phyloP scores from a whole-genome alignment of 1,140 invertebrate species.

The Neodiprion virginianus region DNA sequence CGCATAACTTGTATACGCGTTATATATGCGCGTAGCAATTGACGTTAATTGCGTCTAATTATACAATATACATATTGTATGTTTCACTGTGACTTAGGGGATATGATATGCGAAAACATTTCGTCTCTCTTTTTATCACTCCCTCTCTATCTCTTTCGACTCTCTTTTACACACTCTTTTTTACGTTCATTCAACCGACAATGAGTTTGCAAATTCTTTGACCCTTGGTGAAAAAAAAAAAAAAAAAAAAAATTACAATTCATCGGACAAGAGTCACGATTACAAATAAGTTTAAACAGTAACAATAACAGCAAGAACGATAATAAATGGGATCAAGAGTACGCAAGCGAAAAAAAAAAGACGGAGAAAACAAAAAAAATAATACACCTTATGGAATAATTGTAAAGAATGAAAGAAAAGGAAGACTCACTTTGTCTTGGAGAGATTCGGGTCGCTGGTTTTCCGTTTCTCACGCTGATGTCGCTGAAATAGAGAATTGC shows the following conservation, averaged over 20 bases:
- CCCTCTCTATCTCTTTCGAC: too few species aligned
- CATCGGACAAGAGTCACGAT: too few species aligned
- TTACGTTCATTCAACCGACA: too few species aligned
- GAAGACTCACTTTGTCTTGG: conserved; percentile 70
- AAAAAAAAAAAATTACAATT: too few species aligned
- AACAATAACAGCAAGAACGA: too few species aligned
- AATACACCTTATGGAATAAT: background rate
- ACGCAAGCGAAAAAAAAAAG: background rate
- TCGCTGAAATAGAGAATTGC: conserved; percentile 61
- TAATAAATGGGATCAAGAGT: background rate
- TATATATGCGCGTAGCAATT: background rate
- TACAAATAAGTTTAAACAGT: too few species aligned
- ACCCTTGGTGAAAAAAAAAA: too few species aligned
- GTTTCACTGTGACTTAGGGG: background rate
- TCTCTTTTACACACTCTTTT: too few species aligned
- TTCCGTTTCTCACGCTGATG: conserved; percentile 73
- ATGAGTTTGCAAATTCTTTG: too few species aligned
- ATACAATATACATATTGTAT: background rate
- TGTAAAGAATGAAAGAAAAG: background rate
- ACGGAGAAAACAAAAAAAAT: background rate
- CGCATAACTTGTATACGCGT: too few species aligned
- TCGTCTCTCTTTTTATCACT: too few species aligned
- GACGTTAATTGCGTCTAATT: background rate
- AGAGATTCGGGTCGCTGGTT: conserved; percentile 77
- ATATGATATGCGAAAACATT: background rate